A percentile compares a stretch with the other conserved stretches of the same genome.
These are phyloP conservation scores for Sitta carolinensis DNA, from an alignment of 2,797 vertebrate species.

Conservation along the genomic window DNA sequence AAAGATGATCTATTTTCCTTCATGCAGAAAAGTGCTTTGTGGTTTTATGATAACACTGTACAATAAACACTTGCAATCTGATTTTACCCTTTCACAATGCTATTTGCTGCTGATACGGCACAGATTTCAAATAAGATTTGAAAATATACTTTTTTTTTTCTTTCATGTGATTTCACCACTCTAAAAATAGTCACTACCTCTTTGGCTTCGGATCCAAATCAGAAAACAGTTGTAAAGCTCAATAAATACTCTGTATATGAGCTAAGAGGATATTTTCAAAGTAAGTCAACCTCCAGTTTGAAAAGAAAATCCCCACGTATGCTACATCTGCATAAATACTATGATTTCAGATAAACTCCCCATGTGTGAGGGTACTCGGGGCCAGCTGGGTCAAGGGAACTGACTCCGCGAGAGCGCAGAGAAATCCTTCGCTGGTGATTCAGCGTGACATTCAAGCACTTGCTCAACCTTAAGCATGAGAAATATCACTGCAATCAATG, in stretches of 20 bases:
- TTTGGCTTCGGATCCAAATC: not conserved
- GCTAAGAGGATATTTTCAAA: not conserved
- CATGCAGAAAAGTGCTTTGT: not conserved
- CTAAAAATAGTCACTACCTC: not conserved
- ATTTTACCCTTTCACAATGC: not conserved
- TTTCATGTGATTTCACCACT: not conserved
- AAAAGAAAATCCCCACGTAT: not conserved
- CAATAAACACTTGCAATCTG: not conserved
- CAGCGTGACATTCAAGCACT: not conserved
- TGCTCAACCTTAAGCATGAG: not conserved
- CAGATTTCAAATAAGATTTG: not conserved
- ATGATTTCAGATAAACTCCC: not conserved
- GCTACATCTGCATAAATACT: not conserved
- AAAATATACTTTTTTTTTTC: not conserved
- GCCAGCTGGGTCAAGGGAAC: not conserved
- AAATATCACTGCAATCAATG: not conserved
- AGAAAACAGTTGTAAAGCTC: not conserved
- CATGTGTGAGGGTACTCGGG: fast-evolving
- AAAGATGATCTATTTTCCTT: not conserved
- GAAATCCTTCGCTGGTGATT: not conserved
- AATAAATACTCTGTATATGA: not conserved
- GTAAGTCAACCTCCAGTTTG: not conserved
- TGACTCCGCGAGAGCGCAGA: fast-evolving
- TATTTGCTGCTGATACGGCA: not conserved
- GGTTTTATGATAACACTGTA: not conserved